Evolutionary conservation across 2,113 vertebrate species (phyloP).

Genomic region (Egretta garzetta): DNA sequence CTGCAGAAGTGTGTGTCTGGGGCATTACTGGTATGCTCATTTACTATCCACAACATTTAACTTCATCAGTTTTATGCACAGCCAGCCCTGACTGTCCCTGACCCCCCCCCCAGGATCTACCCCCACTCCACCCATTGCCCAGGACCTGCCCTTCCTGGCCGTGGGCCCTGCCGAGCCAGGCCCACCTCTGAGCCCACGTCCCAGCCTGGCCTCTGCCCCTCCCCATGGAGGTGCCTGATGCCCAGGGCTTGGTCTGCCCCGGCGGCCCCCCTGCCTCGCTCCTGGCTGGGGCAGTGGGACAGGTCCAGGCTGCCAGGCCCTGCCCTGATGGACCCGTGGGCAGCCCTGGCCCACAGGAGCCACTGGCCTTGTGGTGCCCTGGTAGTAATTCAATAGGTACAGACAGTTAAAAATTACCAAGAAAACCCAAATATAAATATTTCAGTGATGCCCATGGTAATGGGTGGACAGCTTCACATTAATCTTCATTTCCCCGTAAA

Average conservation of each 20-base stretch:
- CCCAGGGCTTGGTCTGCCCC: neutral
- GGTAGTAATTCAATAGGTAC: neutral
- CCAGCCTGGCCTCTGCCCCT: fast-evolving
- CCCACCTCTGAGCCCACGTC: fast-evolving
- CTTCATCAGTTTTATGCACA: neutral
- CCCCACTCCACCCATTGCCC: fast-evolving
- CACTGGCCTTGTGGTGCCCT: neutral
- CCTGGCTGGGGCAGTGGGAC: neutral
- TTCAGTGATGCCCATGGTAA: neutral
- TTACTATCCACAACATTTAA: neutral
- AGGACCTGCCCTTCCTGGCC: neutral
- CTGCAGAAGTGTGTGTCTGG: neutral
- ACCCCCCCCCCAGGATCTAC: neutral
- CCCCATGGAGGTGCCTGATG: neutral
- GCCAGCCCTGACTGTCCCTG: neutral
- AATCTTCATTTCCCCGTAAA: neutral
- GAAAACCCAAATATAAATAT: neutral
- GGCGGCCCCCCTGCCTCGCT: neutral
- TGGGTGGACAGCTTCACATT: neutral
- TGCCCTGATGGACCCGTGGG: neutral
- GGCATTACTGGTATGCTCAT: neutral
- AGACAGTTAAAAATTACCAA: neutral
- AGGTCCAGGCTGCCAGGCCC: neutral
- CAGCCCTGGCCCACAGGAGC: neutral
- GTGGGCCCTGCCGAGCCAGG: fast-evolving